Conservation (phyloP, 2,888 invertebrate genomes). For the Machimus atricapillus region DNA sequence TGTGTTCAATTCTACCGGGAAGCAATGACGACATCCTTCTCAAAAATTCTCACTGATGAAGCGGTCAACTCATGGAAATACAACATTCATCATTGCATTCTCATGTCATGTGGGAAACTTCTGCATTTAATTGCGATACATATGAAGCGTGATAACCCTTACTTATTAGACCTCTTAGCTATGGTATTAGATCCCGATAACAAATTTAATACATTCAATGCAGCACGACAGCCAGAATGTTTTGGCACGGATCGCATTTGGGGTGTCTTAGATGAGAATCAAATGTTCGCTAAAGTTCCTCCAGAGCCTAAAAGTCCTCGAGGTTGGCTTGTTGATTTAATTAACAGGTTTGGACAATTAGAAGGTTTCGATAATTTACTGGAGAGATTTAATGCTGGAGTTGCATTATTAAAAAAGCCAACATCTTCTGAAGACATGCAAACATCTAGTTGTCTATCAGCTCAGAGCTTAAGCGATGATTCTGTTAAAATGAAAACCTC, state of each 20-base stretch:
- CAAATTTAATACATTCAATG: slow-evolving; percentile 74
- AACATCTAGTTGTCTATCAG: slow-evolving; percentile 43
- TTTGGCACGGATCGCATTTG: slow-evolving; percentile 58
- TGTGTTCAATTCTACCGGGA: slow-evolving; percentile 96
- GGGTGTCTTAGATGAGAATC: slow-evolving; percentile 74
- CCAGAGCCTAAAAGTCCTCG: slow-evolving; percentile 84
- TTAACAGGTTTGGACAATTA: slow-evolving; percentile 90
- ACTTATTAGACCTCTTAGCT: slow-evolving; percentile 87
- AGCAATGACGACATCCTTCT: slow-evolving; percentile 92
- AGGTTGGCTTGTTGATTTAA: slow-evolving; percentile 95
- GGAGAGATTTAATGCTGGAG: slow-evolving; percentile 81
- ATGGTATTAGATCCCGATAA: slow-evolving; percentile 95
- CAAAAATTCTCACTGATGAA: slow-evolving; percentile 96
- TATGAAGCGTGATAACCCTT: slow-evolving; percentile 88
- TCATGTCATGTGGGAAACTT: slow-evolving; percentile 90
- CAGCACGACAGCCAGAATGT: slow-evolving; percentile 58
- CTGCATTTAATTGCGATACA: slow-evolving; percentile 93
- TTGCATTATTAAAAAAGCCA: slow-evolving; percentile 67
- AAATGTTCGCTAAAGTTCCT: slow-evolving; percentile 68
- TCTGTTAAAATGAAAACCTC: slow-evolving; percentile 49
- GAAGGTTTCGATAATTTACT: slow-evolving; percentile 88
- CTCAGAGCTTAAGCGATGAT: slow-evolving; percentile 49
- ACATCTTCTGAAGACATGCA: slow-evolving; percentile 61
- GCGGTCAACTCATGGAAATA: slow-evolving; percentile 97
- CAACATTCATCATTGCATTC: slow-evolving; percentile 95